phyloP scores from a whole-genome alignment of 2,797 vertebrate species.

The Simalia tracyae region DNA sequence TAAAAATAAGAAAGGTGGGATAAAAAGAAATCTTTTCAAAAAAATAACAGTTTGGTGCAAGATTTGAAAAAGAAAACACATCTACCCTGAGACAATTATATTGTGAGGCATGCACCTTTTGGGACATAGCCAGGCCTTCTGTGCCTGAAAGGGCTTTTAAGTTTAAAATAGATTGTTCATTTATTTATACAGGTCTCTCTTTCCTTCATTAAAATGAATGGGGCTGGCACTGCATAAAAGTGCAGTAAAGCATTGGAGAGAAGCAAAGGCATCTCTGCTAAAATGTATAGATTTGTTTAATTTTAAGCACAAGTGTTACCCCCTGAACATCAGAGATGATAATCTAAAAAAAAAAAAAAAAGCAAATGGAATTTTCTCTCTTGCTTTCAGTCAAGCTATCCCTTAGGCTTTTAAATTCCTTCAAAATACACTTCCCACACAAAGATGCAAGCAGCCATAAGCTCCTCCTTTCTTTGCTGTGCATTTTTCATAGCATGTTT shows the following conservation, averaged over 20 bases:
- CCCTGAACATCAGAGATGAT: neutral
- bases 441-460: neutral
- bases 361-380: neutral
- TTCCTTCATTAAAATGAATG: neutral
- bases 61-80: neutral
- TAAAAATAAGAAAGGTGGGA: too few species aligned
- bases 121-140: neutral
- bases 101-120: neutral
- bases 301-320: neutral
- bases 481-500: neutral
- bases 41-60: neutral
- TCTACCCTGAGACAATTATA: neutral
- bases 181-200: neutral
- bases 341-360: conserved; percentile 2
- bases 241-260: neutral
- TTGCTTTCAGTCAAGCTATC: neutral
- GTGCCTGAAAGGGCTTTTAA: neutral
- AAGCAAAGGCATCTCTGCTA: neutral
- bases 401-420: neutral
- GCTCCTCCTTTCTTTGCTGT: neutral
- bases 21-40: neutral
- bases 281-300: conserved; percentile 14
- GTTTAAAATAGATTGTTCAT: neutral
- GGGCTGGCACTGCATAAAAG: neutral
- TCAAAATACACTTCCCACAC: neutral